Evolutionary conservation across 2,797 vertebrate species (phyloP), one percentile per base, ranked within the genome.

Genomic region (Furcifer pardalis): DNA sequence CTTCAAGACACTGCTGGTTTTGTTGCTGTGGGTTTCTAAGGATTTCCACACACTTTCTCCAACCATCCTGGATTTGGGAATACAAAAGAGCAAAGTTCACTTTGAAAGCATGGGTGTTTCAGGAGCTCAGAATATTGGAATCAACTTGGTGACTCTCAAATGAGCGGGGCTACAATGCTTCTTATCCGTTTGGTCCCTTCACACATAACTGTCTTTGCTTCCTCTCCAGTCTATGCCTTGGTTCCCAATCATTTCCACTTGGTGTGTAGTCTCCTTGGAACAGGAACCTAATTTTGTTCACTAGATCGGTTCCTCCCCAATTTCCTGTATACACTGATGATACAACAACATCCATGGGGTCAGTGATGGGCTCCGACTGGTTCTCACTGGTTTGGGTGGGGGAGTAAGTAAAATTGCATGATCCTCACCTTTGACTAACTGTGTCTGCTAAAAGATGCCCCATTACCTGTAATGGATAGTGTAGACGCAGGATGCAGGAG

Each of bases 21-120:
- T 99, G 93, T 97, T 99, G 95, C 98, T 99, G 93, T 99, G 97
- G 0, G 98, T 98, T 90, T 99, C 98, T 94, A 99, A 92, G 1
- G 87, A 86, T 83, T 96, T 98, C 98, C 98, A 99, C 35, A 96
- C 88, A 92, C 97, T 97, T 25, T 96, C 95, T 10, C 98, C 98
- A 0, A 99, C 96, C 2, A 93, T 88, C 92, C 98, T 99, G 95
- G 0, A 59, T 0, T 15, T 83, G 23, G 82, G 35, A 91, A 84
- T 1, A 9, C 66, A 40, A 80, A 77, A 8, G 46, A 62, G 2
- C 15, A 71, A 40, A 30, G 42, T 32, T 25, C 2, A 40, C 0
- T 0, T 0, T 0, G 30, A 68, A 8, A 17, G 0, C 0, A 37
- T 86, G 89, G 0, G 13, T 35, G 15, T 56, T 56, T 56, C 5